Evolutionary conservation across 1,140 invertebrate species (phyloP).

Genomic region (Drosophila parvula): DNA sequence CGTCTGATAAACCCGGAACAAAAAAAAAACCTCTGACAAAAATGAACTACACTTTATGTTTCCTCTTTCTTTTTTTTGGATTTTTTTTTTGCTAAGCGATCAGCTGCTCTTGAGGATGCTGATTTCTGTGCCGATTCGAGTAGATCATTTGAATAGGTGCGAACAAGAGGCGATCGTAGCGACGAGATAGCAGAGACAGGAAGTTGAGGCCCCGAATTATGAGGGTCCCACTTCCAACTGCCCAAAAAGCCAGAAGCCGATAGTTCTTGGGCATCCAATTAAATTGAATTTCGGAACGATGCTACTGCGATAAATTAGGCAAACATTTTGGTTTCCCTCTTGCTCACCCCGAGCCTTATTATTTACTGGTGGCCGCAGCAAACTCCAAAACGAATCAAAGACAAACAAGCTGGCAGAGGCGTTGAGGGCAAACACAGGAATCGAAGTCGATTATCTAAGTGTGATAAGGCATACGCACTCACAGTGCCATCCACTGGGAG

Average conservation of each 20-base stretch:
- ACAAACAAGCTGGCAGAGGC: constrained; percentile 60
- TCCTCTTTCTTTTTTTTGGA: constrained; percentile 10
- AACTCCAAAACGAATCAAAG: constrained; percentile 36
- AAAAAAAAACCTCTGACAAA: constrained; percentile 26
- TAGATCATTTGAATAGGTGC: constrained; percentile 76
- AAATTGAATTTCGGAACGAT: constrained; percentile 79
- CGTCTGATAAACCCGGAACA: constrained; percentile 63
- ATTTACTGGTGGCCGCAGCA: constrained; percentile 30
- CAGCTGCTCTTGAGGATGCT: constrained; percentile 50
- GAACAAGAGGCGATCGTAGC: constrained; percentile 63
- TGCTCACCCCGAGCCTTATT: constrained; percentile 14
- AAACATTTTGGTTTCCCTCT: constrained; percentile 62
- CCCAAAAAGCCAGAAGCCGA: neutral
- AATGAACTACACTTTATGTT: constrained; percentile 51
- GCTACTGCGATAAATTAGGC: constrained; percentile 80
- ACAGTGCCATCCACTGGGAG: constrained; percentile 12
- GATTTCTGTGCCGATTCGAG: constrained; percentile 26
- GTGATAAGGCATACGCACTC: constrained; percentile 63
- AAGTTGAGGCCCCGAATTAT: constrained; percentile 69
- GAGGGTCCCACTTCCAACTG: constrained; percentile 47
- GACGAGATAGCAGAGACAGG: constrained; percentile 58
- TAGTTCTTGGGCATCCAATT: constrained; percentile 69
- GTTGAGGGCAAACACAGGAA: constrained; percentile 63
- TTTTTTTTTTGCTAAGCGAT: constrained; percentile 43
- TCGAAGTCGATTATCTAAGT: constrained; percentile 68